Conservation (phyloP, 2,888 invertebrate species). For the Patella caerulea region DNA sequence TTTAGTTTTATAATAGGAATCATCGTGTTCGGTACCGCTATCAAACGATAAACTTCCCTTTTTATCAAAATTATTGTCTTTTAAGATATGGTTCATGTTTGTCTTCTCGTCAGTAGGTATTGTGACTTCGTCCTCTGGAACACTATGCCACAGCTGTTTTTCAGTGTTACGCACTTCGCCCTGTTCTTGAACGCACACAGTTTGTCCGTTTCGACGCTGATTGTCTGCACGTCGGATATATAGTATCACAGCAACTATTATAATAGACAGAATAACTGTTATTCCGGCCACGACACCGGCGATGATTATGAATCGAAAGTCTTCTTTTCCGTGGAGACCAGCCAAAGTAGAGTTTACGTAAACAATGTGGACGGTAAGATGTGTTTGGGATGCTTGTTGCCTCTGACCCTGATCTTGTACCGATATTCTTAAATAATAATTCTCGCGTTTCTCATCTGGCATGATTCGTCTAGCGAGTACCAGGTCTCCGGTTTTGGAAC, state of each 20-base stretch:
- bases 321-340: conserved; percentile 22
- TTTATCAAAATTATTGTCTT: conserved; percentile 23
- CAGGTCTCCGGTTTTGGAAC: conserved; percentile 46
- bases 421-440: conserved; percentile 44
- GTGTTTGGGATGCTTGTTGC: conserved; percentile 38
- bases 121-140: conserved; percentile 39
- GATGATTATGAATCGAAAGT: conserved; percentile 42
- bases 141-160: conserved; percentile 44
- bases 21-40: conserved; percentile 32
- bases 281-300: conserved; percentile 41
- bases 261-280: conserved; percentile 40
- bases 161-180: conserved; percentile 40
- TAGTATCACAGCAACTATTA: conserved; percentile 40
- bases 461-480: conserved; percentile 40
- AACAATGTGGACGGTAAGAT: conserved; percentile 37
- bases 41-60: conserved; percentile 27
- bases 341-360: conserved; percentile 28
- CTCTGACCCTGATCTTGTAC: conserved; percentile 57
- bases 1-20: conserved; percentile 36
- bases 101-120: conserved; percentile 25
- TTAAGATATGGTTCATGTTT: conserved; percentile 25
- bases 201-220: conserved; percentile 23
- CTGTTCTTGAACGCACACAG: conserved; percentile 41
- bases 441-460: conserved; percentile 37
- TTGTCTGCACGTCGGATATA: conserved; percentile 32